A percentile compares a stretch with the other conserved stretches of the same genome.
Conservation (phyloP, 2,888 invertebrate genomes). For the Frankliniella intonsa region DNA sequence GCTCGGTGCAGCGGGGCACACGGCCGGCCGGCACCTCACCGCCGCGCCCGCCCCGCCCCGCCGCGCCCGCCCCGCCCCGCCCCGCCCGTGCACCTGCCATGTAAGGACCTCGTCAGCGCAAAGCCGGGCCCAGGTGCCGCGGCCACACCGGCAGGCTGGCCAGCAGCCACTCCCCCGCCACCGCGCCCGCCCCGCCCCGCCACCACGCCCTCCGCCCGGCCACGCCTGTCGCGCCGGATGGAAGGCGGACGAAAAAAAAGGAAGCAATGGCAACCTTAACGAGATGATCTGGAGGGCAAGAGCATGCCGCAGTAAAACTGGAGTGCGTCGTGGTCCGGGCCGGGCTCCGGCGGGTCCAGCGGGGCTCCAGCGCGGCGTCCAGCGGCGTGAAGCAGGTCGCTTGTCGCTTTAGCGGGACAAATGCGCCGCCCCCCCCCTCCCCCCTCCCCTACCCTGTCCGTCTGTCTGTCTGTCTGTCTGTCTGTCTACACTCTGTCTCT, state of each 20-base stretch:
- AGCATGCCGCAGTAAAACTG: background rate
- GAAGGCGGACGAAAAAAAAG: background rate
- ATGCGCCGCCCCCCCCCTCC: background rate
- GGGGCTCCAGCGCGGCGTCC: background rate
- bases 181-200: background rate
- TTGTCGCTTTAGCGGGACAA: too few relatives aligned
- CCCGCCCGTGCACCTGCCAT: background rate
- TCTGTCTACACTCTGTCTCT: too few relatives aligned
- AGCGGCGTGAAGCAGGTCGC: too few relatives aligned
- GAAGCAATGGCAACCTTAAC: background rate
- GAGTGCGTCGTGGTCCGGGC: background rate
- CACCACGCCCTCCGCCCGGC: background rate
- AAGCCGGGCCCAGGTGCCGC: too few relatives aligned
- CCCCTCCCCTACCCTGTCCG: too few relatives aligned
- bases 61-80: background rate
- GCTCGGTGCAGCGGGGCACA: background rate
- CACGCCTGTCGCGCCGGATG: background rate
- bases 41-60: too few relatives aligned
- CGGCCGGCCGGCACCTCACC: background rate
- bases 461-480: too few relatives aligned
- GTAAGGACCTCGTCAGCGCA: background rate
- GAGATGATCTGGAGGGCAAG: background rate
- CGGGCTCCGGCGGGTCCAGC: background rate
- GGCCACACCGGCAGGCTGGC: too few relatives aligned
- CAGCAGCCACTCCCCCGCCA: too few relatives aligned